phyloP scores from a whole-genome alignment of 2,888 invertebrate genomes.

The Leptinotarsa juncta region DNA sequence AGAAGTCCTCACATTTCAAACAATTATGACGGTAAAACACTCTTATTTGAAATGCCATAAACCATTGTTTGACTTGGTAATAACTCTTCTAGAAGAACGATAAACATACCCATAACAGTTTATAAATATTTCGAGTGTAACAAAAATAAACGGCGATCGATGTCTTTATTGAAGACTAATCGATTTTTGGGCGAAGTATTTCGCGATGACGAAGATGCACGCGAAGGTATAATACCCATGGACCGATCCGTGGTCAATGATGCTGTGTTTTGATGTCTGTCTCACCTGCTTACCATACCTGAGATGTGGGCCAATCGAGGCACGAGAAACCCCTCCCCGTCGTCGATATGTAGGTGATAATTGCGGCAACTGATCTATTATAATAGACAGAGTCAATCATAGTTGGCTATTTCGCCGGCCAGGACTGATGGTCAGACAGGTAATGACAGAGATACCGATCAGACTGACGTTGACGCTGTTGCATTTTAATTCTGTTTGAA shows the following conservation, averaged over 20 bases:
- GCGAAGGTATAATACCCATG: conserved; percentile 40
- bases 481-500: conserved; percentile 35
- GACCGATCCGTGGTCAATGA: conserved; percentile 58
- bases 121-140: conserved; percentile 19
- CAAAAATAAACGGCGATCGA: conserved; percentile 15
- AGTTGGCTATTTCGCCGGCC: conserved; percentile 14
- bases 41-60: conserved; percentile 51
- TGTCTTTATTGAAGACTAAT: conserved; percentile 26
- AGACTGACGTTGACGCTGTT: conserved; percentile 33
- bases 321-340: conserved; percentile 49
- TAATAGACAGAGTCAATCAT: conserved; percentile 26
- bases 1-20: conserved; percentile 24
- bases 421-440: conserved; percentile 11
- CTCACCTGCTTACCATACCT: conserved; percentile 60
- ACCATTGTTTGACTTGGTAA: conserved; percentile 52
- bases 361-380: conserved; percentile 47
- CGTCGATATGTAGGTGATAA: conserved; percentile 55
- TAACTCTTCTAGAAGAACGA: conserved; percentile 46
- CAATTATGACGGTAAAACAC: conserved; percentile 37
- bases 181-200: conserved; percentile 25
- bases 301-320: conserved; percentile 54
- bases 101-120: conserved; percentile 45
- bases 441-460: conserved; percentile 31
- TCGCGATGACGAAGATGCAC: conserved; percentile 26
- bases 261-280: conserved; percentile 57